phyloP scores from a whole-genome alignment of 30 jellyfish, hydroid and myxozoan genomes.

The Hydractinia echinata region DNA sequence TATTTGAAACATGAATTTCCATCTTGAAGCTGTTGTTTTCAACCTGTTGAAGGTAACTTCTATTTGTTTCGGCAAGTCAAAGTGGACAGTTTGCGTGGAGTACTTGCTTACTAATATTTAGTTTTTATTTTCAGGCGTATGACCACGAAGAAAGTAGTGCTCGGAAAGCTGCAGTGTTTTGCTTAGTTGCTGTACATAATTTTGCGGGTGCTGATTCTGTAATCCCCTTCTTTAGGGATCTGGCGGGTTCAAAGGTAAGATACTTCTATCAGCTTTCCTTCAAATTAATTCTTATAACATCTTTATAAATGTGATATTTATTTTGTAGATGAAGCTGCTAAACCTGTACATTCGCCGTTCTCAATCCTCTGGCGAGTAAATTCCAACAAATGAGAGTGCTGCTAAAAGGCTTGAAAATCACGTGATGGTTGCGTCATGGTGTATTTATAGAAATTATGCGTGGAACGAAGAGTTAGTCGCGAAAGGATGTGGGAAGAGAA shows the following conservation, averaged over 20 bases:
- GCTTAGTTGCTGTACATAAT: constrained; percentile 86
- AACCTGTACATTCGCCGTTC: constrained; percentile 84
- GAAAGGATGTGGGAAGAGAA: too few relatives aligned
- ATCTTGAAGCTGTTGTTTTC: constrained; percentile 30
- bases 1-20: constrained; percentile 23
- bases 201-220: constrained; percentile 78
- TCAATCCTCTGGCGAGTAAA: constrained; percentile 42
- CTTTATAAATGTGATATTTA: constrained; percentile 1
- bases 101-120: background rate
- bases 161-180: constrained; percentile 94
- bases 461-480: too few relatives aligned
- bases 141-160: constrained; percentile 89
- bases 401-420: too few relatives aligned
- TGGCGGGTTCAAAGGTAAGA: constrained; percentile 87
- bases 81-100: background rate
- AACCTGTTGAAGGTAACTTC: constrained; percentile 39
- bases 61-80: background rate
- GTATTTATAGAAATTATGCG: too few relatives aligned
- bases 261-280: background rate
- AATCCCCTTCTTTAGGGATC: constrained; percentile 58
- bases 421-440: too few relatives aligned
- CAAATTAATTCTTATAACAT: background rate
- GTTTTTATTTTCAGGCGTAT: constrained; percentile 53
- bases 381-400: background rate
- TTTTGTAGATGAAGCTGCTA: constrained; percentile 67